These are phyloP conservation scores for Kuschelorhynchus macadamiae DNA, from an alignment of 2,888 invertebrate genomes.

Conservation along the genomic window DNA sequence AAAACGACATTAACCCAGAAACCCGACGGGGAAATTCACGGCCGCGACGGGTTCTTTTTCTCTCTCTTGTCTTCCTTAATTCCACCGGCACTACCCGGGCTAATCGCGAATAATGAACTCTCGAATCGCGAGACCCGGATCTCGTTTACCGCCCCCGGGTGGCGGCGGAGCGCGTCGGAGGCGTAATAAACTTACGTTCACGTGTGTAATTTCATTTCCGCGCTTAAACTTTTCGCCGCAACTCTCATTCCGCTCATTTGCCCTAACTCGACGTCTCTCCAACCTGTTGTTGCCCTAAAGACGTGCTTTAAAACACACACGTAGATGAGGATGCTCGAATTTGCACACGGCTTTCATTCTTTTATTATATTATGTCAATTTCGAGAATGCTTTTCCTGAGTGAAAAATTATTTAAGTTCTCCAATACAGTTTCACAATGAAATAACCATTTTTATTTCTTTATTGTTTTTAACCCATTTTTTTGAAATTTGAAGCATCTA, in stretches of 20 bases:
- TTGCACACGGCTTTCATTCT: too few species aligned
- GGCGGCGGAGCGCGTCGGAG: conserved; percentile 19
- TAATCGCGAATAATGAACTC: conserved; percentile 47
- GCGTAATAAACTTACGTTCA: conserved; percentile 49
- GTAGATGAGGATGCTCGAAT: too few species aligned
- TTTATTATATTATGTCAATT: too few species aligned
- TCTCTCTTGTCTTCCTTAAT: conserved; percentile 41
- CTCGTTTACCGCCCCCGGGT: conserved; percentile 23
- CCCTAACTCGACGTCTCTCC: conserved; percentile 45
- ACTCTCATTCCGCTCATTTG: conserved; percentile 47
- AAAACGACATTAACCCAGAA: conserved; percentile 30
- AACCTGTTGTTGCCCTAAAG: conserved; percentile 44
- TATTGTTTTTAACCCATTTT: too few species aligned
- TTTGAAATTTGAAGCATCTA: too few species aligned
- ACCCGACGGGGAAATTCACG: conserved; percentile 20
- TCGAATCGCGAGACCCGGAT: conserved; percentile 31
- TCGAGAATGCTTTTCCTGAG: too few species aligned
- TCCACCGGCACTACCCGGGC: conserved; percentile 26
- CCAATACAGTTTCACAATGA: too few species aligned
- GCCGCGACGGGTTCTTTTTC: too few species aligned
- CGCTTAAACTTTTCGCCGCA: conserved; percentile 46
- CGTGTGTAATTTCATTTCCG: conserved; percentile 49
- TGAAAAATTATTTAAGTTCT: too few species aligned
- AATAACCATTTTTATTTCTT: too few species aligned
- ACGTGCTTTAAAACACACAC: too few species aligned